Conservation (phyloP, 1,140 invertebrate species). For the Polyergus mexicanus region DNA sequence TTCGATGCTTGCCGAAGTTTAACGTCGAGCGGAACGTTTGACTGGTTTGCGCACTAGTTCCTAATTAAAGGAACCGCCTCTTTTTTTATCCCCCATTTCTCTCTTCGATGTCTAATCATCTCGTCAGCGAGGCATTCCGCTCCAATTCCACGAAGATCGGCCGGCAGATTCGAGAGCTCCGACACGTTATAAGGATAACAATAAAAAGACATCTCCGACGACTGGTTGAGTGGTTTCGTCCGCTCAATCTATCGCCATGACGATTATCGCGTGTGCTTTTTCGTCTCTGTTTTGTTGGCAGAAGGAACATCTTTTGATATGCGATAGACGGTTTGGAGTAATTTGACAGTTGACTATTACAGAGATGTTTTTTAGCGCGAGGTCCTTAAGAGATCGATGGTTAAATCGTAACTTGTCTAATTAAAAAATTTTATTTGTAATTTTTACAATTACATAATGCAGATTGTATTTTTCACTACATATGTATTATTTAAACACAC, state of each 20-base stretch:
- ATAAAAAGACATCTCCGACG: slow-evolving; percentile 22
- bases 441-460: neutral
- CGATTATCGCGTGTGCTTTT: slow-evolving; percentile 51
- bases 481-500: too few species aligned
- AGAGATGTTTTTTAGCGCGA: neutral
- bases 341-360: slow-evolving; percentile 15
- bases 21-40: slow-evolving; percentile 48
- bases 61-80: slow-evolving; percentile 50
- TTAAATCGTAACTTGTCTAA: neutral
- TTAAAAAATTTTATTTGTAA: neutral
- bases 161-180: slow-evolving; percentile 15
- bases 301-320: slow-evolving; percentile 3
- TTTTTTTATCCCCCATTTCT: neutral
- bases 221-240: neutral
- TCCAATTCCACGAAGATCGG: slow-evolving; percentile 38
- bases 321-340: slow-evolving; percentile 15
- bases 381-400: neutral
- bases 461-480: too few species aligned
- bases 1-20: slow-evolving; percentile 30
- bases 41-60: slow-evolving; percentile 23
- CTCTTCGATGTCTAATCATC: slow-evolving; percentile 61
- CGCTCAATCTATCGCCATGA: slow-evolving; percentile 27
- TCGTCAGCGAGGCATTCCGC: slow-evolving; percentile 23
- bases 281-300: neutral
- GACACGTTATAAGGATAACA: slow-evolving; percentile 58